Evolutionary conservation across 2,113 vertebrate genomes (phyloP), one percentile per base, ranked within the genome.

Genomic region (Chroicocephalus ridibundus): DNA sequence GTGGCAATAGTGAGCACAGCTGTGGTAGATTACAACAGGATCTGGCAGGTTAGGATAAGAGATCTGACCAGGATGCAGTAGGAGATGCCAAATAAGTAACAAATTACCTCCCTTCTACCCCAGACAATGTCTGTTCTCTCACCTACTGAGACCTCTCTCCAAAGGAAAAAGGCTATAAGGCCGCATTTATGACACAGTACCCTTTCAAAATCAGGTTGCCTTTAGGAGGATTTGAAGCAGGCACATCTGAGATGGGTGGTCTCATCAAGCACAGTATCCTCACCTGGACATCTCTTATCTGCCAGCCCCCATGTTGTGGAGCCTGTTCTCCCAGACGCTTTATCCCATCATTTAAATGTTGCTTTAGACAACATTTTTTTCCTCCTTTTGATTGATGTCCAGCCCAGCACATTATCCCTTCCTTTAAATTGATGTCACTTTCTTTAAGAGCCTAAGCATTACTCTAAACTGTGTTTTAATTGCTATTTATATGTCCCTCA

Each of bases 401-500:
- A 78, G 69, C 60, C 80, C 40, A 82, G 84, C 49, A 93, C 91
- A 91, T 94, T 96, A 92, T 76, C 76, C 80, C 57, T 80, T 74
- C 87, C 38, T 91, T 93, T 96, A 88, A 95, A 97, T 80, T 78
- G 92, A 96, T 96, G 88, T 82, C 70, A 61, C 90, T 95, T 91
- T 95, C 95, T 94, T 89, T 86, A 86, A 89, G 72, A 95, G 93
- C 62, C 91, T 93, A 91, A 90, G 82, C 76, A 81, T 82, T 93
- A 88, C 55, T 58, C 93, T 79, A 91, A 93, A 96, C 66, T 85
- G 69, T 91, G 92, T 89, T 96, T 97, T 97, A 96, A 97, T 96
- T 95, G 92, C 86, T 97, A 94, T 95, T 97, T 96, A 85, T 93
- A 81, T 55, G 91, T 96, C 86, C 81, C 77, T 86, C 83, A 92